These are phyloP conservation scores for Myrmecobius fasciatus DNA, from an alignment of 2,113 vertebrate genomes.

Conservation along the genomic window DNA sequence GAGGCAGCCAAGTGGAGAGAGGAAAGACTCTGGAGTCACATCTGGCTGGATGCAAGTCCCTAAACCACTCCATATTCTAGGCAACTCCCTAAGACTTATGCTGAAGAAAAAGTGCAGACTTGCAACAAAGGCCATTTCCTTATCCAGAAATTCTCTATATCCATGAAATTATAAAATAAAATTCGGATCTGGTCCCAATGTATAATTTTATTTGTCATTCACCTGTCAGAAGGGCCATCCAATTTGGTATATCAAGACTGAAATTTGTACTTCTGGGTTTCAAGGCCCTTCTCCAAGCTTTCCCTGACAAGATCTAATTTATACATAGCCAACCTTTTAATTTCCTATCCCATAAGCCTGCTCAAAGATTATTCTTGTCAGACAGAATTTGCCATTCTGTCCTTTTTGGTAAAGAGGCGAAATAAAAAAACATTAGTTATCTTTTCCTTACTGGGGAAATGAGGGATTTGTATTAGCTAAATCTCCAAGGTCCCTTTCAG, in stretches of 20 bases:
- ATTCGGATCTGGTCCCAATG: neutral
- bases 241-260: neutral
- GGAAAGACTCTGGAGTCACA: neutral
- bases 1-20: neutral
- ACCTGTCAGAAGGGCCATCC: neutral
- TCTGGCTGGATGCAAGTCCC: neutral
- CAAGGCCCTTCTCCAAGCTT: neutral
- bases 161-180: neutral
- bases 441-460: constrained; percentile 65
- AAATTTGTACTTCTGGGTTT: neutral
- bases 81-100: neutral
- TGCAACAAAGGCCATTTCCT: neutral
- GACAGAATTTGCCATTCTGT: neutral
- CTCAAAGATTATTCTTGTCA: neutral
- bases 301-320: neutral
- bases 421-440: neutral
- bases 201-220: neutral
- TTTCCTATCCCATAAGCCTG: neutral
- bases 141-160: neutral
- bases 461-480: constrained; percentile 58
- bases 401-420: neutral
- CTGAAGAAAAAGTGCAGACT: neutral
- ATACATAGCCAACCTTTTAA: neutral
- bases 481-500: constrained; percentile 67
- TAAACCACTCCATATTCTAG: neutral